These are phyloP conservation scores for Copsychus sechellarum DNA, from an alignment of 2,113 vertebrate species.

Conservation along the genomic window DNA sequence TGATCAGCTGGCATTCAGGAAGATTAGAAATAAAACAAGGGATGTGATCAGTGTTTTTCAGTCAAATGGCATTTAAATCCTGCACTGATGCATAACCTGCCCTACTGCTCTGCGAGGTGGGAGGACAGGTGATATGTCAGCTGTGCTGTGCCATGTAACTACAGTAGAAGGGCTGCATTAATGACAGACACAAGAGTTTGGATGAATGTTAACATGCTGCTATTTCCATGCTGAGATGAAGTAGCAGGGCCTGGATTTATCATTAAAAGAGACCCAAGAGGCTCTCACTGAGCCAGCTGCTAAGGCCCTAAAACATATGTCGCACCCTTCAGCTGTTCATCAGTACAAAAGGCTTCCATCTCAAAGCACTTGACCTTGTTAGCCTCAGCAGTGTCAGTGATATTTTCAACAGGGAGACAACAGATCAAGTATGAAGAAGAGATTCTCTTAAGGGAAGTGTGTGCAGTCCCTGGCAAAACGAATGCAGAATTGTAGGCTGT, in stretches of 20 bases:
- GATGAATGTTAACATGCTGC: conserved; percentile 66
- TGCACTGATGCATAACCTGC: conserved; percentile 57
- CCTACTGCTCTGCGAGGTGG: conserved; percentile 24
- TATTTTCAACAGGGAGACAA: conserved; percentile 57
- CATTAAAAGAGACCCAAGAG: conserved; percentile 71
- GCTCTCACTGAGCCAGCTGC: conserved; percentile 66
- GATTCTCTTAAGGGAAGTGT: conserved; percentile 22
- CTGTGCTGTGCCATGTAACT: conserved; percentile 39
- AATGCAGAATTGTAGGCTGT: neutral
- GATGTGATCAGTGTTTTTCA: conserved; percentile 27
- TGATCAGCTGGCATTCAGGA: conserved; percentile 11
- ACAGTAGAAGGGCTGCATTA: conserved; percentile 58
- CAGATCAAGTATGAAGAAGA: conserved; percentile 55
- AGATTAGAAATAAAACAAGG: neutral
- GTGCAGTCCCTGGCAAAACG: neutral
- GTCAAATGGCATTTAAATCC: conserved; percentile 45
- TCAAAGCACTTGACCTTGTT: conserved; percentile 73
- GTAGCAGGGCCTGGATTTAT: conserved; percentile 66
- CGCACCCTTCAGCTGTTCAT: conserved; percentile 69
- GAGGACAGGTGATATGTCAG: conserved; percentile 58
- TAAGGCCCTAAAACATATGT: conserved; percentile 71
- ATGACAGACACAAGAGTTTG: conserved; percentile 59
- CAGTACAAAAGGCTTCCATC: conserved; percentile 65
- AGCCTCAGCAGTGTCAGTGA: conserved; percentile 65
- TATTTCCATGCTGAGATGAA: conserved; percentile 64